Base-by-base conservation (phyloP, 2,888 invertebrate genomes). In the Acanthopleura granulata region DNA sequence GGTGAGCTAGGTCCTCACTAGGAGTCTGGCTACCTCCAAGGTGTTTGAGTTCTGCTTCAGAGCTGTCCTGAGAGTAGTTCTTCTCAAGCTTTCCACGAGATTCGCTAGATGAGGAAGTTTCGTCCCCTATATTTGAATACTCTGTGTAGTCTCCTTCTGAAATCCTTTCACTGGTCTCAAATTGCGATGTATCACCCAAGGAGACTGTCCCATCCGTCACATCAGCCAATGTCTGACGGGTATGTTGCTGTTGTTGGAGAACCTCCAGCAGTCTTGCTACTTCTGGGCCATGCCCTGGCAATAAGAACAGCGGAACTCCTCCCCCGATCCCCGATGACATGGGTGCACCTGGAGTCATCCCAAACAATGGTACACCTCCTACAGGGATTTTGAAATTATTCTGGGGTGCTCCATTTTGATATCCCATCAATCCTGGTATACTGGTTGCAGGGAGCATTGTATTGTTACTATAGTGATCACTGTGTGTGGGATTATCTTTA, bases 221-320 rank as follows among this genome's bases (percentile, higher is more conserved):
- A 14, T 66, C 29, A 27, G 27, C 66, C 16, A 27, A 16, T 18
- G 25, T 16, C 25, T 66, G 66, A 16, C 29, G 16, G 29, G 29
- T 25, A 27, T 66, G 66, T 27, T 66, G 66, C 25, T 66, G 66
- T 77, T 83, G 83, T 61, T 80, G 75, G 11, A 86, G 75, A 50
- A 82, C 84, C 74, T 86, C 84, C 12, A 85, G 75, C 27, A 84
- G 76, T 57, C 82, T 76, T 75, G 81, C 77, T 75, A 82, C 82
- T 77, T 84, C 83, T 76, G 81, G 82, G 61, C 70, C 74, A 62
- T 84, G 80, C 49, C 83, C 81, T n/a, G 85, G 83, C 76, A 82
- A 76, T 15, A 83, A 79, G 77, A 83, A 81, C 40, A 83, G 29
- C 25, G 66, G 66, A 1, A 66, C 66, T 16, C 66, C 66, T 16